Evolutionary conservation across 2,797 vertebrate species (phyloP).

Genomic region (Sebastes oblongus): DNA sequence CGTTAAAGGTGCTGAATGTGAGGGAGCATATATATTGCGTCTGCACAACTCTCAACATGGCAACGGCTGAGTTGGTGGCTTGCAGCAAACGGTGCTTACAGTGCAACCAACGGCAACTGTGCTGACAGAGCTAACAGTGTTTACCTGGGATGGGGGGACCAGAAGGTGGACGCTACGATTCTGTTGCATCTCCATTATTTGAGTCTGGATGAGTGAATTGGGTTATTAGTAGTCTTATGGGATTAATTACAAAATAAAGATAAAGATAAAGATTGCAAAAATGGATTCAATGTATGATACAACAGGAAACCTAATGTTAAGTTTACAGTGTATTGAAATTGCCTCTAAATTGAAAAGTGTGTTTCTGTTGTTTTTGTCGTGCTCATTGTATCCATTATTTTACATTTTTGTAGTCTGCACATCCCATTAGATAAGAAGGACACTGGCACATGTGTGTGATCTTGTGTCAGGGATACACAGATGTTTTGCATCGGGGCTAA

Average conservation of each 20-base stretch:
- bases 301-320: neutral
- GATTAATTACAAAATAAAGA: too few relatives aligned
- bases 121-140: too few relatives aligned
- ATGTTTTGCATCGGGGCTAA: neutral
- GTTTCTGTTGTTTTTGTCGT: neutral
- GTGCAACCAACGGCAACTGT: too few relatives aligned
- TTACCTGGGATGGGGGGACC: too few relatives aligned
- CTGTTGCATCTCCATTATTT: too few relatives aligned
- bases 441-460: neutral
- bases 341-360: neutral
- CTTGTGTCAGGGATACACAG: neutral
- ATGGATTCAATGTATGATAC: neutral
- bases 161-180: too few relatives aligned
- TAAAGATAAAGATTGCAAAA: neutral
- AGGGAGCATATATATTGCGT: too few relatives aligned
- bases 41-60: too few relatives aligned
- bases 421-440: neutral
- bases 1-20: neutral
- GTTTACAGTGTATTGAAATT: neutral
- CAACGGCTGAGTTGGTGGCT: too few relatives aligned
- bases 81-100: too few relatives aligned
- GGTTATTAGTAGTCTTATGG: too few relatives aligned
- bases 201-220: too few relatives aligned
- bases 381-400: neutral
- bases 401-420: neutral